Evolutionary conservation across 2,888 invertebrate species (phyloP), one percentile per base, ranked within the genome.

Genomic region (Lysandra coridon): DNA sequence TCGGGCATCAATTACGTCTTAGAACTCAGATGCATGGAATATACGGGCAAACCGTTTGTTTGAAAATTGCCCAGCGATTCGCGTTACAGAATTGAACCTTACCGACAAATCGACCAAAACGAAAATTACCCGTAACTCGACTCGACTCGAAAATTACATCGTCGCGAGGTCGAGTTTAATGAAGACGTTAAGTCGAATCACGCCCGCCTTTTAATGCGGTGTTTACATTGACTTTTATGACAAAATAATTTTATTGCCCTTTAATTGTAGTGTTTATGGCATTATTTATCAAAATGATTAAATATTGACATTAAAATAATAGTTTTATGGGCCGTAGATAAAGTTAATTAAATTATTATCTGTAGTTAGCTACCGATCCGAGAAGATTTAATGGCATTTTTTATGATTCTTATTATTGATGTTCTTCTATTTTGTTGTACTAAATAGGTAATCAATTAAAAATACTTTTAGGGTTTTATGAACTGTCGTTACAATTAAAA

Each of bases 131-230:
- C 86, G 87, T 94, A 94, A 89, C 88, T 85, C 86, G 87, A 87
- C 84, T 85, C 85, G 88, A 89, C 85, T 88, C 84, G 89, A 90
- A 92, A 93, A 93, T 93, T 92, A 90, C 90, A 87, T 83, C 85
- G 86, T 89, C 88, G 88, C 87, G 87, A 89, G 90, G 90, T 92
- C 93, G 91, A 92, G 92, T 88, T 88, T 92, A 92, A 94, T 94
- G 91, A 93, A 94, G 93, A 93, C 91, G 91, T 94, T 92, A 91
- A 91, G 87, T 86, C 88, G 89, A 92, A 89, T 89, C 90, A 90
- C 89, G 88, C 87, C 87, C 83, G 86, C 85, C 83, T 86, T 90
- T 89, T 88, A 88, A 88, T 91, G 90, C 88, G 86, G 87, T 89
- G 87, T 88, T 89, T 89, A 90, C 90, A 92, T 93, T 92, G 92